Evolutionary conservation across 2,113 vertebrate species (phyloP).

Genomic region (Siphamia tubifer): DNA sequence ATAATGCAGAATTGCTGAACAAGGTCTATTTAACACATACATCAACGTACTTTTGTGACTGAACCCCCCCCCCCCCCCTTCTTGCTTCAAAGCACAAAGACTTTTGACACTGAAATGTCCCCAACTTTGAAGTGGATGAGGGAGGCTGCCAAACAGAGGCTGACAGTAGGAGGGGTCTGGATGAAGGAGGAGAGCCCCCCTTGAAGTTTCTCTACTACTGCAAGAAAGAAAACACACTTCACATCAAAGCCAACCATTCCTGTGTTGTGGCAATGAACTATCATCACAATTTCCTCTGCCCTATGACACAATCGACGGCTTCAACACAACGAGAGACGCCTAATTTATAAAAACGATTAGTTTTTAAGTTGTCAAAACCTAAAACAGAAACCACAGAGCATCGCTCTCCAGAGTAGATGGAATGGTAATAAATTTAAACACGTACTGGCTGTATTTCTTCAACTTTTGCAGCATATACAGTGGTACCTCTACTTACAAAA

Average conservation of each 20-base stretch:
- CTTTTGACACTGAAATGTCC: constrained; percentile 32
- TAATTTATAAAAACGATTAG: background rate
- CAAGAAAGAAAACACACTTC: background rate
- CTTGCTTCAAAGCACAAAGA: constrained; percentile 44
- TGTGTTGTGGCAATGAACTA: background rate
- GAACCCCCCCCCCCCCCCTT: background rate
- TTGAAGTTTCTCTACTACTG: constrained; percentile 15
- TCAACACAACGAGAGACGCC: background rate
- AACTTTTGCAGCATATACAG: too few relatives aligned
- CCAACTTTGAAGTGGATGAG: constrained; percentile 46
- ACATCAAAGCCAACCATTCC: constrained; percentile 17
- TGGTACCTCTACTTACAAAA: too few relatives aligned
- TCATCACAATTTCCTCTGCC: background rate
- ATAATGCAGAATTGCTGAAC: background rate
- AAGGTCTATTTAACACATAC: background rate
- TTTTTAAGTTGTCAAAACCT: background rate
- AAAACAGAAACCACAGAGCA: background rate
- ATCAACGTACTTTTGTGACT: background rate
- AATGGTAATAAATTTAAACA: background rate
- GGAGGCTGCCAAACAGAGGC: constrained; percentile 19
- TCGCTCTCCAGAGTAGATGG: background rate
- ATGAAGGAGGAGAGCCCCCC: constrained; percentile 35
- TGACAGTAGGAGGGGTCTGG: constrained; percentile 40
- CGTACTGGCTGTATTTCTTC: background rate
- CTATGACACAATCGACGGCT: background rate